phyloP scores from a whole-genome alignment of 2,113 vertebrate species.

The Daboia siamensis region DNA sequence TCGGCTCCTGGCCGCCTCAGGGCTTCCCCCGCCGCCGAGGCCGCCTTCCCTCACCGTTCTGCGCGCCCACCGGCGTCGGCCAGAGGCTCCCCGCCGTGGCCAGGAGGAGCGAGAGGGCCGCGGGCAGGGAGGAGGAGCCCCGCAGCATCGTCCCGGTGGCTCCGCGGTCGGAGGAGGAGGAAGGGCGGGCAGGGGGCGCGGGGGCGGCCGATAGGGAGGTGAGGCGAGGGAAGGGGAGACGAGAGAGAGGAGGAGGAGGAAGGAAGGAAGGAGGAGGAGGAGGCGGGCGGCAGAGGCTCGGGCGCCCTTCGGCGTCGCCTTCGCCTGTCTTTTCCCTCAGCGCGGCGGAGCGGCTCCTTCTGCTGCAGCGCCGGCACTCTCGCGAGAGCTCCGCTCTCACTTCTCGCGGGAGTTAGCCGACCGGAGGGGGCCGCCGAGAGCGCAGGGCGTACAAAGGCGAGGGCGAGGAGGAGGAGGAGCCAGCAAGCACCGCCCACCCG shows the following conservation, averaged over 20 bases:
- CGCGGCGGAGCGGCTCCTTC: constrained; percentile 58
- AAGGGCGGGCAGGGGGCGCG: not conserved
- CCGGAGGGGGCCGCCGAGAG: not conserved
- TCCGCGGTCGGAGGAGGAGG: constrained; percentile 17
- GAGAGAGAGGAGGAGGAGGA: not conserved
- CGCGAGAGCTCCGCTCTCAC: constrained; percentile 50
- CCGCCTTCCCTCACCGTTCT: constrained; percentile 65
- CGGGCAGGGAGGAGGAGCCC: constrained; percentile 46
- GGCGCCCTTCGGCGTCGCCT: constrained; percentile 28
- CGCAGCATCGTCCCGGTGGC: constrained; percentile 47
- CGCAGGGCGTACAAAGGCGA: fast-evolving
- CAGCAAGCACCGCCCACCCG: not conserved
- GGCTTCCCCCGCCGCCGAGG: not conserved
- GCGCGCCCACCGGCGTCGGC: constrained; percentile 61
- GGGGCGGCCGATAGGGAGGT: not conserved
- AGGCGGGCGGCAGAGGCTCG: not conserved
- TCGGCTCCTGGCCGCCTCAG: not conserved
- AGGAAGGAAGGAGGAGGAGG: constrained; percentile 44
- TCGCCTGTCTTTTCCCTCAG: not conserved
- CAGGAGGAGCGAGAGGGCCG: constrained; percentile 61
- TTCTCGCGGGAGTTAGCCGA: constrained; percentile 42
- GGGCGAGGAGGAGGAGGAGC: not conserved
- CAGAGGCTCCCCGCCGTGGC: constrained; percentile 62
- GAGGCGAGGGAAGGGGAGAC: not conserved
- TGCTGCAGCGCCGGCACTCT: constrained; percentile 63